These are phyloP conservation scores for Stegostoma tigrinum DNA, from an alignment of 2,113 vertebrate genomes.

Conservation along the genomic window DNA sequence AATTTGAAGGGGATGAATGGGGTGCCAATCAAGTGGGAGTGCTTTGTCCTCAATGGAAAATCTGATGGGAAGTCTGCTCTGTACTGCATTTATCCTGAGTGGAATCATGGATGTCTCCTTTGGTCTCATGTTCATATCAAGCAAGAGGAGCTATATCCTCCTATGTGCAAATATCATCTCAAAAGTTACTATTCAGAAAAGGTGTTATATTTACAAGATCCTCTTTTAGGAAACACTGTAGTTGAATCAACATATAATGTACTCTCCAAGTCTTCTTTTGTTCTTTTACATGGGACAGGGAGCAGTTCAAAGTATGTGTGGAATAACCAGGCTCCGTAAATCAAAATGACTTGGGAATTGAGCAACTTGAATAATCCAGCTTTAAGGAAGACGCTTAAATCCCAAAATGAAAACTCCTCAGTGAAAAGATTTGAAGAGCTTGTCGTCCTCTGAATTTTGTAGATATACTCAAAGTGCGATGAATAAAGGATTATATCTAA, in stretches of 20 bases:
- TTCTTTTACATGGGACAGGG: neutral
- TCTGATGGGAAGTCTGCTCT: neutral
- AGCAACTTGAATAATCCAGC: neutral
- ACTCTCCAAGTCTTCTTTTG: neutral
- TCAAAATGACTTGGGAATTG: neutral
- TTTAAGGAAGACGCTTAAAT: neutral
- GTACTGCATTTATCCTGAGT: neutral
- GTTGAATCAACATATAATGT: neutral
- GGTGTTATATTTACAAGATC: neutral
- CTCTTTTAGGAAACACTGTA: neutral
- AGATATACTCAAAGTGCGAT: neutral
- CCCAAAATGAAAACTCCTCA: neutral
- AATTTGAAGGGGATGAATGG: neutral
- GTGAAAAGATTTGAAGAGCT: neutral
- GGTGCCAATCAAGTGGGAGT: neutral
- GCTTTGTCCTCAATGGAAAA: neutral
- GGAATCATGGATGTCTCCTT: neutral
- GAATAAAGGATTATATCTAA: conserved; percentile 18
- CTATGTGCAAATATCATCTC: neutral
- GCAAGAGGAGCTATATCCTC: neutral
- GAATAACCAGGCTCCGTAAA: neutral
- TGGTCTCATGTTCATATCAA: neutral
- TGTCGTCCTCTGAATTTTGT: neutral
- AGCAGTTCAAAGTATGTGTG: neutral
- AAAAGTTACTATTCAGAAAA: neutral